Evolutionary conservation across 1,140 invertebrate genomes (phyloP).

Genomic region (Penaeus vannamei): DNA sequence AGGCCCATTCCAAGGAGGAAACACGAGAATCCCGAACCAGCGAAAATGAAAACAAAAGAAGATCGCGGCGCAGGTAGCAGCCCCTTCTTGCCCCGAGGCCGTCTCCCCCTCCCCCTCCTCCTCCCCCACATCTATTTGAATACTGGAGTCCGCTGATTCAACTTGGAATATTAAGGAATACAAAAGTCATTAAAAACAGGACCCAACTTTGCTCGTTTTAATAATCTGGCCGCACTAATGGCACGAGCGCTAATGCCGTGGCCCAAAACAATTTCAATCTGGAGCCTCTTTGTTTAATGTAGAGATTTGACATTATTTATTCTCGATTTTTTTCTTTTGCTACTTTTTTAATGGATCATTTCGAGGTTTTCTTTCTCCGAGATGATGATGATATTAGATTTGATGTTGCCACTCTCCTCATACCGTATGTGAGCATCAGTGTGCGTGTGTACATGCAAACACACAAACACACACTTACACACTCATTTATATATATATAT

Average conservation of each 20-base stretch:
- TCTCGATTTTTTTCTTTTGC: constrained; percentile 26
- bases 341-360: too few relatives aligned
- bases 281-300: constrained; percentile 52
- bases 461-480: background rate
- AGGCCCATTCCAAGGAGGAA: too few relatives aligned
- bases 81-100: background rate
- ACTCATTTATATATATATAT: background rate
- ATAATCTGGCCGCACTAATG: constrained; percentile 63
- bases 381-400: too few relatives aligned
- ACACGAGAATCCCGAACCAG: background rate
- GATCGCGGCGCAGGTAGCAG: too few relatives aligned
- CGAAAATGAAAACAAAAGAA: too few relatives aligned
- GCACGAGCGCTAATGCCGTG: constrained; percentile 54
- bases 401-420: background rate
- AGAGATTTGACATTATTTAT: constrained; percentile 11
- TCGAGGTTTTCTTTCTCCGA: too few relatives aligned
- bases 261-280: constrained; percentile 62
- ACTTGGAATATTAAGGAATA: constrained; percentile 65
- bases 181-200: constrained; percentile 66
- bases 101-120: background rate
- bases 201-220: constrained; percentile 65
- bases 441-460: background rate
- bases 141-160: constrained; percentile 62
- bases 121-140: constrained; percentile 54
- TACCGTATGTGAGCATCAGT: background rate